Evolutionary conservation across 2,888 invertebrate genomes (phyloP).

Genomic region (Amphiduros pacificus): DNA sequence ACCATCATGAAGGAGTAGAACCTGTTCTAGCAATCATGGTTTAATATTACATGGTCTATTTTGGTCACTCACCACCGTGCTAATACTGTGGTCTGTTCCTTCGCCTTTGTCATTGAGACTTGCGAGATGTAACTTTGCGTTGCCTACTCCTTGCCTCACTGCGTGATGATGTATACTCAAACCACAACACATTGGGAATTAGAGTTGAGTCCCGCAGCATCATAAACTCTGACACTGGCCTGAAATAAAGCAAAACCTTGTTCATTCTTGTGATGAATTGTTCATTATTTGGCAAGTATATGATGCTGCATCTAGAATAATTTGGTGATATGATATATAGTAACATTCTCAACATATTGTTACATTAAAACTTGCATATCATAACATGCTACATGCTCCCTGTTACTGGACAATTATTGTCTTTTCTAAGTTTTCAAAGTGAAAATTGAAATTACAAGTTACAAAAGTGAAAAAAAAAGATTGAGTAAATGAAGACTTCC

Average conservation of each 20-base stretch:
- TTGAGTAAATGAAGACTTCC: neutral
- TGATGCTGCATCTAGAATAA: too few species aligned
- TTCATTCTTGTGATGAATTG: neutral
- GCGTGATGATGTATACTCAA: conserved; percentile 82
- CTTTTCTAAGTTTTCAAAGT: neutral
- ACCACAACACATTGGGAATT: conserved; percentile 91
- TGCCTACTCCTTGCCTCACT: conserved; percentile 29
- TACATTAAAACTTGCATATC: too few species aligned
- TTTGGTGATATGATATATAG: too few species aligned
- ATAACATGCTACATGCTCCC: too few species aligned
- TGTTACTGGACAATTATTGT: too few species aligned
- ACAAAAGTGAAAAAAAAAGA: neutral
- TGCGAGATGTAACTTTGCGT: conserved; percentile 21
- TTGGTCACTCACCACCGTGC: too few species aligned
- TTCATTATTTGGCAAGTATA: too few species aligned
- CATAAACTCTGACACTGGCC: conserved; percentile 78
- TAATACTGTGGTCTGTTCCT: too few species aligned
- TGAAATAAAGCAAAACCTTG: conserved; percentile 60
- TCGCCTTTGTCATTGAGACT: conserved; percentile 21
- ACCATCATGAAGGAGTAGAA: too few species aligned
- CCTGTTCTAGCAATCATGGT: too few species aligned
- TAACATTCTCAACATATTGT: too few species aligned
- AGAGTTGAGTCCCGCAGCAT: conserved; percentile 85
- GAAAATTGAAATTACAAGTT: neutral
- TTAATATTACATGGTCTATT: too few species aligned